phyloP scores from a whole-genome alignment of 2,113 vertebrate genomes.

The Dipodomys spectabilis region DNA sequence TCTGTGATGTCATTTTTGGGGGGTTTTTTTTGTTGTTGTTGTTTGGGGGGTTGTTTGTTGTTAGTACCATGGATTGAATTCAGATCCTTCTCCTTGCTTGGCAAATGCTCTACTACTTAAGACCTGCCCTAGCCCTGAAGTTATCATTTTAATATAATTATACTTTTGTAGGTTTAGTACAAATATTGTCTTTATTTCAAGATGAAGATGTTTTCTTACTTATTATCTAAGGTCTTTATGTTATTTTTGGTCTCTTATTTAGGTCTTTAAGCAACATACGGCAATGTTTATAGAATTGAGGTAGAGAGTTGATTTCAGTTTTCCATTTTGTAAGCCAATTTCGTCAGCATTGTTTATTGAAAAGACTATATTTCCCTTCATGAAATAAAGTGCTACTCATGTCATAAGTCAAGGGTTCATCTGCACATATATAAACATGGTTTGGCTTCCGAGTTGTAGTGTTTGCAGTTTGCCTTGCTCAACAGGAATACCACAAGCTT shows the following conservation, averaged over 20 bases:
- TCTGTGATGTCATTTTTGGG: background rate
- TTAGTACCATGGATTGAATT: background rate
- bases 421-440: background rate
- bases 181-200: background rate
- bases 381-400: background rate
- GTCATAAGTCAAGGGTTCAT: background rate
- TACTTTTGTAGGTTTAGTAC: background rate
- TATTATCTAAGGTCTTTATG: background rate
- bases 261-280: background rate
- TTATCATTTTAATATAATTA: slow-evolving; percentile 16
- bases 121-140: background rate
- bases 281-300: background rate
- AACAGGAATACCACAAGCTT: background rate
- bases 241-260: background rate
- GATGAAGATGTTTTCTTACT: background rate
- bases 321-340: slow-evolving; percentile 2
- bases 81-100: no score
- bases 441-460: background rate
- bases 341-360: background rate
- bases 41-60: background rate
- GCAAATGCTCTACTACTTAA: background rate
- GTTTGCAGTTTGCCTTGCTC: background rate
- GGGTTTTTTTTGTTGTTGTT: background rate
- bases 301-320: background rate
- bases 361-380: background rate